Evolutionary conservation across 2,888 invertebrate genomes (phyloP).

Genomic region (Strigamia crassipes): DNA sequence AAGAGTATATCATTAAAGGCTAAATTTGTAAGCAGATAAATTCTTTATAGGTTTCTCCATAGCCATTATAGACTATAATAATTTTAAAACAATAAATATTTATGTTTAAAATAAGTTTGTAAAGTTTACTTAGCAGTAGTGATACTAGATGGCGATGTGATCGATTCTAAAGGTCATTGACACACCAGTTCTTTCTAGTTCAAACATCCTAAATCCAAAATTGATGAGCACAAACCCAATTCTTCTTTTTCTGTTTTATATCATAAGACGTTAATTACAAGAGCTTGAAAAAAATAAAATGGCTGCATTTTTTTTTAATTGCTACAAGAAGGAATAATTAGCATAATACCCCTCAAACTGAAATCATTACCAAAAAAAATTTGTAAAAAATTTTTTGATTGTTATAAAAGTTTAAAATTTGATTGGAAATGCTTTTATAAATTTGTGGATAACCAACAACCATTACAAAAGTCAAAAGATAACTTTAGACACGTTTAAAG

Average conservation of each 20-base stretch:
- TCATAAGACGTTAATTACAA: not conserved
- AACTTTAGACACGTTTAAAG: too few species aligned
- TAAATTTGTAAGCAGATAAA: not conserved
- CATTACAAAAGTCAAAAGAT: too few species aligned
- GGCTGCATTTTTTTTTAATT: not conserved
- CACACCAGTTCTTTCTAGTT: not conserved
- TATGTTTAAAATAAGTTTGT: not conserved
- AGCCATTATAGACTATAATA: too few species aligned
- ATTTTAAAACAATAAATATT: too few species aligned
- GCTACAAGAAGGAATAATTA: too few species aligned
- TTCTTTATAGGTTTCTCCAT: too few species aligned
- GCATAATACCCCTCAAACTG: too few species aligned
- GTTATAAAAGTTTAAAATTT: too few species aligned
- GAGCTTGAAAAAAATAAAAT: not conserved
- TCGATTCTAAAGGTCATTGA: not conserved
- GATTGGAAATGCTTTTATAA: too few species aligned
- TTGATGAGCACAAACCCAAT: not conserved
- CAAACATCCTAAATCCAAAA: not conserved
- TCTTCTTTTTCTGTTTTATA: not conserved
- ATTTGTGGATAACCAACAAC: too few species aligned
- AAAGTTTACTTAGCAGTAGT: not conserved
- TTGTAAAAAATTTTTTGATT: too few species aligned
- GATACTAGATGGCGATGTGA: not conserved
- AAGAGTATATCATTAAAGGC: not conserved
- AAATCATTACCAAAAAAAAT: too few species aligned